phyloP scores from a whole-genome alignment of 2,113 vertebrate species.

The Verasper variegatus region DNA sequence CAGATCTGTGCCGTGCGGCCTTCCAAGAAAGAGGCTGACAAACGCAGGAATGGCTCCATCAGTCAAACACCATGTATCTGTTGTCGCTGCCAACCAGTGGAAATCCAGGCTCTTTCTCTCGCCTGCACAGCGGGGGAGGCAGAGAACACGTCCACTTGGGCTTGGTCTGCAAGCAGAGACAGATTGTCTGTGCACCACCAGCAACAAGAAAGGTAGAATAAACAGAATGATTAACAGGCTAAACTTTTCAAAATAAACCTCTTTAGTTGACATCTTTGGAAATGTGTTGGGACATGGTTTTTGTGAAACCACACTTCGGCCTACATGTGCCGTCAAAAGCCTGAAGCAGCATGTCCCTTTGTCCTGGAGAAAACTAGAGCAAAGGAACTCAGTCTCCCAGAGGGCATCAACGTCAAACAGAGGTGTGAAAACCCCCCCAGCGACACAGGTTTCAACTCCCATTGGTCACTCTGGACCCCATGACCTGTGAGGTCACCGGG shows the following conservation, averaged over 20 bases:
- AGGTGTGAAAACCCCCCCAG: too few species aligned
- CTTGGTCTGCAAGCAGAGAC: slow-evolving; percentile 37
- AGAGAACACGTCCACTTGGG: slow-evolving; percentile 27
- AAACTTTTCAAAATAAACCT: background rate
- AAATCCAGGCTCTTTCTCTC: slow-evolving; percentile 44
- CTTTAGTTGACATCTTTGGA: background rate
- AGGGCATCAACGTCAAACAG: too few species aligned
- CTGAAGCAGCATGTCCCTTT: too few species aligned
- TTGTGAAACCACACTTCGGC: too few species aligned
- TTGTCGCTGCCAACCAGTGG: slow-evolving; percentile 50
- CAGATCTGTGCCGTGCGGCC: slow-evolving; percentile 22
- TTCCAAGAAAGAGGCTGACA: slow-evolving; percentile 51
- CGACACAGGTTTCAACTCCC: too few species aligned
- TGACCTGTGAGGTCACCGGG: too few species aligned
- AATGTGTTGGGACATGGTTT: too few species aligned
- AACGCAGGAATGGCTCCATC: slow-evolving; percentile 31
- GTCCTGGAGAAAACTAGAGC: too few species aligned
- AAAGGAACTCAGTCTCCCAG: too few species aligned
- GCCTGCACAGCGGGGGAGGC: slow-evolving; percentile 42
- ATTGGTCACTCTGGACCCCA: too few species aligned
- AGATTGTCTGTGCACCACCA: slow-evolving; percentile 18
- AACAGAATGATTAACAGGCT: background rate
- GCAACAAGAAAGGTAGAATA: slow-evolving; percentile 19
- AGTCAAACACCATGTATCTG: slow-evolving; percentile 31
- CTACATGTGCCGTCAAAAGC: too few species aligned